A percentile compares a stretch with the other conserved stretches of the same genome.
Evolutionary conservation across 2,888 invertebrate genomes (phyloP).

Genomic region (Andrena dorsata): DNA sequence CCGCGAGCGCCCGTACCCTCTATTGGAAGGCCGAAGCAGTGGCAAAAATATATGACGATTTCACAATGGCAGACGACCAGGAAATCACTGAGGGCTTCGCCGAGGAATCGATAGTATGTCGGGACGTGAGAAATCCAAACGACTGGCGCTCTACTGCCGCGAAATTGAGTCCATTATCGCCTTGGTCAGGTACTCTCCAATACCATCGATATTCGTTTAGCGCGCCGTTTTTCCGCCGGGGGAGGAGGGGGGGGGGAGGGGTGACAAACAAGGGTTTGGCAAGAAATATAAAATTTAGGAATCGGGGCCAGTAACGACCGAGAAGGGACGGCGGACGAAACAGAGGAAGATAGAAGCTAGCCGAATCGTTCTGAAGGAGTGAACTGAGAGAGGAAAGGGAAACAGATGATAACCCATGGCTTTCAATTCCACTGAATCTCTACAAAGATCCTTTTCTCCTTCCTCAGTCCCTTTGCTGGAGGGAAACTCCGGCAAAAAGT

Average conservation of each 20-base stretch:
- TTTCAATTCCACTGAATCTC: conserved; percentile 44
- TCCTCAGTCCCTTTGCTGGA: background rate
- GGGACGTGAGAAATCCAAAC: conserved; percentile 67
- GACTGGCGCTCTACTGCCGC: conserved; percentile 69
- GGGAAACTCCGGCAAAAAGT: background rate
- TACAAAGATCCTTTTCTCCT: conserved; percentile 18
- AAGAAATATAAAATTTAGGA: conserved; percentile 72
- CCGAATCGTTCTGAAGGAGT: conserved; percentile 2
- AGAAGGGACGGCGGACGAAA: background rate
- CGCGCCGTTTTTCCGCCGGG: conserved; percentile 72
- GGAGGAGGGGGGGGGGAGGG: background rate
- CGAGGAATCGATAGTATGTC: conserved; percentile 71
- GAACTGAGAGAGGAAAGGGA: conserved; percentile 22
- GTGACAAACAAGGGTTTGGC: conserved; percentile 71
- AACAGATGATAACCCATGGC: conserved; percentile 37
- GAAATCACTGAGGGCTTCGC: conserved; percentile 67
- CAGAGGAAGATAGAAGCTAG: background rate
- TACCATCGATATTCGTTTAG: conserved; percentile 78
- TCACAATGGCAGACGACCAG: conserved; percentile 64
- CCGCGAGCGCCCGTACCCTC: conserved; percentile 23
- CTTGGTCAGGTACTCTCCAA: conserved; percentile 73
- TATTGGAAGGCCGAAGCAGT: conserved; percentile 33
- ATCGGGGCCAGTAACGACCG: conserved; percentile 12
- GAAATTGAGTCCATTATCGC: conserved; percentile 78
- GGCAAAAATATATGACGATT: conserved; percentile 59